Base-by-base conservation (phyloP, 2,888 invertebrate genomes). In the Peribatodes rhomboidaria region DNA sequence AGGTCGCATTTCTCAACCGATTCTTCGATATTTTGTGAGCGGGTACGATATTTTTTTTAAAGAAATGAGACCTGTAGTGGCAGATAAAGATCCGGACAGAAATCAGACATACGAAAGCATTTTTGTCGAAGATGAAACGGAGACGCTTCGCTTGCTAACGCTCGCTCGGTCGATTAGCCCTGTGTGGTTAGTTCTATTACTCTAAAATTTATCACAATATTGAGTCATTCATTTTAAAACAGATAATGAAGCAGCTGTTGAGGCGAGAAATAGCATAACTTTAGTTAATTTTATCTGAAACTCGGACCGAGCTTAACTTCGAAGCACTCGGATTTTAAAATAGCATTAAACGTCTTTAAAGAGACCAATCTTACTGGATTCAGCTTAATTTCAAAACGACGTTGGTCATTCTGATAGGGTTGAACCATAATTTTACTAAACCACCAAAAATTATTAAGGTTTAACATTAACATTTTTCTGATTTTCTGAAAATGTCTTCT, bases 241-340 rank as follows among this genome's bases (percentile, higher is more conserved):
- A 27, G 27, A 41, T 14, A 41, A 22, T 14, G 14, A 41, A 53
- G 14, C 53, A 53, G 39, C 53, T 42, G 31, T 55, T 57, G 57
- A 57, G 47, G 57, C 57, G 57, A 47, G 37, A 47, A 47, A 57
- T 18, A 47, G 27, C 27, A 22, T 10, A 47, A 57, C 37, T 57
- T 56, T 42, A 13, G 35, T 44, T 53, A 53, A 59, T 35, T 44
- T 52, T 6, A 60, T 53, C 27, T 33, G 20, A 50, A 39, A 59
- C 42, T 50, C 44, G 44, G 52, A 53, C 44, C 16, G 9, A 60
- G 37, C 37, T 50, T 9, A 33, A 41, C 37, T 52, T 67, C 37
- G 63, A 67, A 42, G 62, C 61, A 16, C 13, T 54, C 31, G 27
- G 18, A 27, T 42, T 55, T 42, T 42, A 4, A 18, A 55, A 42